Base-by-base conservation (phyloP, 2,797 vertebrate genomes). In the Pseudotriccus pelzelni region DNA sequence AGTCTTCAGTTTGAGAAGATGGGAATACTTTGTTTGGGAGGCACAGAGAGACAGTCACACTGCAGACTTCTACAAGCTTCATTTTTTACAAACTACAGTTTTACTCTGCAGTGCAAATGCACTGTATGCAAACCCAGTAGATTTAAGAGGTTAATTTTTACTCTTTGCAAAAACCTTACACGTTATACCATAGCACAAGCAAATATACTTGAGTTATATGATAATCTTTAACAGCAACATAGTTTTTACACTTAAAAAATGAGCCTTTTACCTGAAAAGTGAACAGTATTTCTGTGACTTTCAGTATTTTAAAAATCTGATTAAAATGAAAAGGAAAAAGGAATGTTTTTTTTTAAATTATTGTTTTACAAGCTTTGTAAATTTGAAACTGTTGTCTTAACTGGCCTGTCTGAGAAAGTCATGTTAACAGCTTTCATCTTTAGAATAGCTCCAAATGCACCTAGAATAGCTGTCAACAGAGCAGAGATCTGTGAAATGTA, bases 381-480 rank as follows among this genome's bases (percentile, higher is more conserved):
- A 84, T 49, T 49, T 69, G 34, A 39, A 93, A 36, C 15, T 79
- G 22, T 87, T 84, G 21, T 77, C 39, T 69, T 63, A 37, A 56
- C 52, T 76, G 43, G 6, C 5, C 81, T 93, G 66, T 80, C 93
- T 94, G 84, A 94, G 86, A 95, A 97, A 97, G 69, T 60, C 39
- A 16, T 81, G 88, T 96, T 84, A 94, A 90, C 96, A 97, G 87
- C 94, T 97, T 97, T 97, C 90, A 69, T 92, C 91, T 97, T 96
- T 93, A 96, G 97, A 97, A 97, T 96, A 97, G 92, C 95, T 97
- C 90, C 81, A 92, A 97, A 94, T 89, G 60, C 90, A 96, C 93
- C 94, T 95, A 95, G 92, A 97, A 97, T 96, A 97, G 93, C 94
- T 97, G 91, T 86, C 88, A 96, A 59, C 89, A 80, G 92, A 95